Evolutionary conservation across 2,113 vertebrate genomes (phyloP), one percentile per base, ranked within the genome.

Genomic region (Hippocampus comes): DNA sequence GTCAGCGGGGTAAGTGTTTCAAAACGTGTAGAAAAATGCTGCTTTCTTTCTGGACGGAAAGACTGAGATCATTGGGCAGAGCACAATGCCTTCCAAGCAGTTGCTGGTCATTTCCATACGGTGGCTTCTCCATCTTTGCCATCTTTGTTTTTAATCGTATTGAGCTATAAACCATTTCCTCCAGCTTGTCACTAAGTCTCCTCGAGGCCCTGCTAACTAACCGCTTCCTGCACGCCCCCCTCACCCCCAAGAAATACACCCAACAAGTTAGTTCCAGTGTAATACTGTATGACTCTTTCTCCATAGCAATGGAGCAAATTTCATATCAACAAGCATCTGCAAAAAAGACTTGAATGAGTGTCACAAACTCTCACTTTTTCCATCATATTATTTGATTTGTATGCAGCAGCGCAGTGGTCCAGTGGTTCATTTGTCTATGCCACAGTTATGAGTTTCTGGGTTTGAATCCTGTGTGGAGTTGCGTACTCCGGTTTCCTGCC

Each of bases 171-270:
- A 55, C 9, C 7, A 3, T 1, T 63, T 72, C 51, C 55, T 53
- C 14, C 30, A 18, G 46, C 60, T 38, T 74, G 20, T 63, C 12
- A 41, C 63, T 56, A 56, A 23, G 27, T 83, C 60, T 81, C 71
- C 43, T 70, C 34, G 55, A 23, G 15, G 68, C 70, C 67, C 49
- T 76, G 68, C 64, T 70, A 51, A 41, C 57, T 46, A 65, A 84
- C 78, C 77, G 79, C 79, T 77, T 84, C 81, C 82, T 85, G 80
- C 46, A 48, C 68, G 60, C 5, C 71, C 53, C 71, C 76, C 66
- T 76, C 30, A 34, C 71, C 68, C 10, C 10, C 43, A 11, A 55
- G 61, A 51, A 49, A 30, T 46, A 66, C 64, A 27, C 27, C 64
- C 41, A 23, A 48, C 64, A 67, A 30, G 27, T 61, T 61, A 61